phyloP scores from a whole-genome alignment of 2,888 invertebrate species.

The Mesorhabditis sp. region DNA sequence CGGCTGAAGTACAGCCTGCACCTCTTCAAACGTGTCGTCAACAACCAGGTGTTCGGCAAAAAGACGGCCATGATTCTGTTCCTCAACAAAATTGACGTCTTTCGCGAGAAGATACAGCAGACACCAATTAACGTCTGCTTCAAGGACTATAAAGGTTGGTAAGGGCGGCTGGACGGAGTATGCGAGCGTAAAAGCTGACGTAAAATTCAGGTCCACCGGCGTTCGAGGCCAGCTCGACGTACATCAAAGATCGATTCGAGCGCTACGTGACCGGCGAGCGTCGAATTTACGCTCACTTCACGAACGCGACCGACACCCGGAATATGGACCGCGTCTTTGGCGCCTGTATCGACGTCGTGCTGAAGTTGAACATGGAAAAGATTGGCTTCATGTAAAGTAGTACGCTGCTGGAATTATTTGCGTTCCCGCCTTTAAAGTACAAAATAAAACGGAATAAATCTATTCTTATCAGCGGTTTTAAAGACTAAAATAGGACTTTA shows the following conservation, averaged over 20 bases:
- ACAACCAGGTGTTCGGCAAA: constrained; percentile 59
- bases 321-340: constrained; percentile 58
- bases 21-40: constrained; percentile 57
- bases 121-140: constrained; percentile 56
- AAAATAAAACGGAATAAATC: no score
- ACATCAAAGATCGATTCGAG: constrained; percentile 58
- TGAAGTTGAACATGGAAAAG: constrained; percentile 54
- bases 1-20: constrained; percentile 52
- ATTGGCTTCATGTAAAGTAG: constrained; percentile 47
- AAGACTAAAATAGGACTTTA: no score
- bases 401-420: no score
- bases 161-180: neutral
- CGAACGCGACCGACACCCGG: constrained; percentile 60
- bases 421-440: no score
- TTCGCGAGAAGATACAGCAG: constrained; percentile 41
- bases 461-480: no score
- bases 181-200: neutral
- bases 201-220: constrained; percentile 47
- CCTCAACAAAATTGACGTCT: constrained; percentile 58
- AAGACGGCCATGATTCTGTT: constrained; percentile 60
- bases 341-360: constrained; percentile 53
- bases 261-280: constrained; percentile 54
- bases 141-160: constrained; percentile 58
- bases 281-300: constrained; percentile 59
- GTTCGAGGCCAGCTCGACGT: constrained; percentile 55